Percentiles rank a stretch among this genome's conserved stretches.
These are phyloP conservation scores for Epizoanthus scotinus DNA, from an alignment of 92 coral and sea anemone species.

Conservation along the genomic window DNA sequence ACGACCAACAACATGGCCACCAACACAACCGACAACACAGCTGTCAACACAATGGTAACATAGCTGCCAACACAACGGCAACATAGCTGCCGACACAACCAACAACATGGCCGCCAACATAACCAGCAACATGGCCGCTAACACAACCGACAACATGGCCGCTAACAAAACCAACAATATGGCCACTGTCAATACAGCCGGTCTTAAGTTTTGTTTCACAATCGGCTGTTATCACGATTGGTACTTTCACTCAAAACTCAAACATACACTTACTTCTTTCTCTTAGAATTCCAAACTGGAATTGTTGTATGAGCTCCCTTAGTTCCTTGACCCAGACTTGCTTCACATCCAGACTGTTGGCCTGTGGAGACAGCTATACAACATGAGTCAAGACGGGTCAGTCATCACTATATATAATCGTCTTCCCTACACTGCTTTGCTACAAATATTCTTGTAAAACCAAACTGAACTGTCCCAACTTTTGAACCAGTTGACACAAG, in stretches of 20 bases:
- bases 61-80: background rate
- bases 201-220: background rate
- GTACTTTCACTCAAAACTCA: background rate
- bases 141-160: too few relatives aligned
- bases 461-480: too few relatives aligned
- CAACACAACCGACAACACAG: too few relatives aligned
- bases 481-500: too few relatives aligned
- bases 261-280: conserved; percentile 76
- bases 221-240: background rate
- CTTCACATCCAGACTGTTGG: conserved; percentile 86
- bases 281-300: conserved; percentile 93
- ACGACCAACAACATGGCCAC: too few relatives aligned
- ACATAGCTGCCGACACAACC: background rate
- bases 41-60: too few relatives aligned
- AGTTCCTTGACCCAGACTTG: conserved; percentile 97
- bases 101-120: too few relatives aligned
- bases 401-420: background rate
- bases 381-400: background rate
- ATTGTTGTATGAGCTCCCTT: conserved; percentile 88
- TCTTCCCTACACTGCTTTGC: background rate
- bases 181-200: too few relatives aligned
- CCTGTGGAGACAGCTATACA: conserved; percentile 56
- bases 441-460: background rate
- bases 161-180: too few relatives aligned
- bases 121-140: too few relatives aligned